These are phyloP conservation scores for Clepsis dumicolana DNA, from an alignment of 2,888 invertebrate genomes.

Conservation along the genomic window DNA sequence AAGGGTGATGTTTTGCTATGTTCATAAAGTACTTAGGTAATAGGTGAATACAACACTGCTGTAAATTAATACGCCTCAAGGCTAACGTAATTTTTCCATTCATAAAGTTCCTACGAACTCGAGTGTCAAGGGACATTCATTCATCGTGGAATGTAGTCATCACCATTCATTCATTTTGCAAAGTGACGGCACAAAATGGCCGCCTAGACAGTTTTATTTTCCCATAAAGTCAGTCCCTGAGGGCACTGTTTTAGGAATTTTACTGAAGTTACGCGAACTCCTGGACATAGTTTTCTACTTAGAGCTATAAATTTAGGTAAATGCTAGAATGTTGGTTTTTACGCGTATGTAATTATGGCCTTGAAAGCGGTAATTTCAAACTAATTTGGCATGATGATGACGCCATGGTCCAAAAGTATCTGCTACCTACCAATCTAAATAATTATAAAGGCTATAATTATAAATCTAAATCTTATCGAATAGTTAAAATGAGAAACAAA, in stretches of 20 bases:
- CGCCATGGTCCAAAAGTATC: background rate
- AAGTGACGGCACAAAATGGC: slow-evolving; percentile 12
- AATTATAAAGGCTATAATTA: too few species aligned
- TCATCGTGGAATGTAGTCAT: slow-evolving; percentile 15
- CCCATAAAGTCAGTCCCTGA: slow-evolving; percentile 15
- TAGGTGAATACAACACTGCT: background rate
- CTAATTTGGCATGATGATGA: background rate
- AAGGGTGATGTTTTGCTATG: too few species aligned
- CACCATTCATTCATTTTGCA: slow-evolving; percentile 26
- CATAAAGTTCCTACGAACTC: slow-evolving; percentile 9
- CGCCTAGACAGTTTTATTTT: background rate
- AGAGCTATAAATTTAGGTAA: slow-evolving; percentile 10
- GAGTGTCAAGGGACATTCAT: slow-evolving; percentile 15
- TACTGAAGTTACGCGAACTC: slow-evolving; percentile 17
- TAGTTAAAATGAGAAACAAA: too few species aligned
- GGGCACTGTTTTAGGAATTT: slow-evolving; percentile 32
- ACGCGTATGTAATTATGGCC: background rate
- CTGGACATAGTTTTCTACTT: slow-evolving; percentile 26
- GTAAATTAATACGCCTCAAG: slow-evolving; percentile 7
- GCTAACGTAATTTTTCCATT: slow-evolving; percentile 25
- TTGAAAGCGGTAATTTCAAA: background rate
- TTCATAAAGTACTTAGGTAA: background rate
- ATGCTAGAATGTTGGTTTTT: background rate
- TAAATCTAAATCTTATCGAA: too few species aligned
- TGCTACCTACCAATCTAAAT: too few species aligned